Evolutionary conservation across 1,140 invertebrate genomes (phyloP).

Genomic region (Drosophila pseudoananassae): DNA sequence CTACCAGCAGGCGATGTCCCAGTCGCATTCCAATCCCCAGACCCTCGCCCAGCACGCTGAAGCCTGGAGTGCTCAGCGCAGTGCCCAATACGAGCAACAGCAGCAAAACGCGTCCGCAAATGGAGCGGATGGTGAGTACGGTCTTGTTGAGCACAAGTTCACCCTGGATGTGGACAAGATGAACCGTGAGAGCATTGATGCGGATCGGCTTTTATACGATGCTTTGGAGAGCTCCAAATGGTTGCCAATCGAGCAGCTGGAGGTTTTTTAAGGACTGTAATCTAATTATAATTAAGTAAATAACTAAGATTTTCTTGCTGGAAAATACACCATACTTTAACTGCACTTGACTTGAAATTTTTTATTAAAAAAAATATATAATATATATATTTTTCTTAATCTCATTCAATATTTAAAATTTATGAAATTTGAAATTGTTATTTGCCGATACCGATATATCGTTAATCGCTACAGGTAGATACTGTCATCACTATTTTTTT

Average conservation of each 20-base stretch:
- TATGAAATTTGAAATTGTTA: no score
- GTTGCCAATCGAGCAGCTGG: slow-evolving; percentile 88
- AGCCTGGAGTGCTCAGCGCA: slow-evolving; percentile 80
- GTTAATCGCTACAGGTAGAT: neutral
- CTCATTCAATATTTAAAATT: neutral
- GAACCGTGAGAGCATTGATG: slow-evolving; percentile 90
- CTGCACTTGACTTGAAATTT: no score
- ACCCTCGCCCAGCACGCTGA: slow-evolving; percentile 77
- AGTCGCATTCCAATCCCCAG: slow-evolving; percentile 76
- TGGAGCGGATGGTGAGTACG: slow-evolving; percentile 67
- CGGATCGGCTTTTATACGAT: slow-evolving; percentile 91
- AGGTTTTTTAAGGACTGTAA: slow-evolving; percentile 75
- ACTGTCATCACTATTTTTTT: neutral
- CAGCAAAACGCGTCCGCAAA: slow-evolving; percentile 49
- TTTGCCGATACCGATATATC: neutral
- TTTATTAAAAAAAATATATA: no score
- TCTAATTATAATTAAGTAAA: neutral
- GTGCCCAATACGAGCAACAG: slow-evolving; percentile 76
- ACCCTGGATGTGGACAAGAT: slow-evolving; percentile 89
- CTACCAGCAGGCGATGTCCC: slow-evolving; percentile 77
- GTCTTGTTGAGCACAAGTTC: slow-evolving; percentile 88
- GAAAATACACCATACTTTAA: slow-evolving; percentile 11
- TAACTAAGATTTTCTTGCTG: neutral
- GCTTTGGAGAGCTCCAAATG: slow-evolving; percentile 92
- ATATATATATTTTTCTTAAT: no score